Evolutionary conservation across 1,140 invertebrate species (phyloP), one percentile per base, ranked within the genome.

Genomic region (Pseudomyrmex cubaensis): DNA sequence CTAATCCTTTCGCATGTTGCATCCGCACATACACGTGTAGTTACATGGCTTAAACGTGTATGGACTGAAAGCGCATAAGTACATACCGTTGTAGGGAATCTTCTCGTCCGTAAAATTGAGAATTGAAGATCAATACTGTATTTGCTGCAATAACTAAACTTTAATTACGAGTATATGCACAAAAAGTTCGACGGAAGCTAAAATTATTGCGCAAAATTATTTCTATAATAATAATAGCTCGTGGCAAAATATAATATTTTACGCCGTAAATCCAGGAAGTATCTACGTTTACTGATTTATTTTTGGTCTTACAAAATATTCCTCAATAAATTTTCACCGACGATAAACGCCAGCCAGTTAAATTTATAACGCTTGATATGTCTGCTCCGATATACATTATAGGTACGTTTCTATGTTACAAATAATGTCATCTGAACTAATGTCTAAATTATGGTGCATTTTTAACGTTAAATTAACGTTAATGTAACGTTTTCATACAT

Each of bases 261-360:
- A 9, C n/a, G 12, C 20, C 20, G 66, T 61, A 80, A 80, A 80
- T 72, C 3, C 8, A 17, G 7, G 7, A 80, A 7, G 15, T 35
- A 25, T 25, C 12, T 54, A 70, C 46, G 57, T 22, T 50, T 25
- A 20, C 20, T 22, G 54, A 80, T 80, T 78, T 70, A 80, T 70
- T 80, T 59, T 80, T 50, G 50, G 22, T 25, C 5, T 5, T 1
- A 46, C 20, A 10, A 70, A 59, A 78, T 78, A 78, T 78, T 70
- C 44, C 59, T 59, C 76, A 12, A 80, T 80, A 80, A 80, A 80
- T 80, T 80, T 72, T 80, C 66, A 70, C 10, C 44, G 44, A 48
- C 66, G 66, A 80, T 80, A 80, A 80, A 80, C 54, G 54, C n/a
- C 44, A 50, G 15, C 20, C 66, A 61, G 66, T 80, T 8, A 17